Evolutionary conservation across 92 coral and sea anemone genomes (phyloP).

Genomic region (Virgularia gustaviana): DNA sequence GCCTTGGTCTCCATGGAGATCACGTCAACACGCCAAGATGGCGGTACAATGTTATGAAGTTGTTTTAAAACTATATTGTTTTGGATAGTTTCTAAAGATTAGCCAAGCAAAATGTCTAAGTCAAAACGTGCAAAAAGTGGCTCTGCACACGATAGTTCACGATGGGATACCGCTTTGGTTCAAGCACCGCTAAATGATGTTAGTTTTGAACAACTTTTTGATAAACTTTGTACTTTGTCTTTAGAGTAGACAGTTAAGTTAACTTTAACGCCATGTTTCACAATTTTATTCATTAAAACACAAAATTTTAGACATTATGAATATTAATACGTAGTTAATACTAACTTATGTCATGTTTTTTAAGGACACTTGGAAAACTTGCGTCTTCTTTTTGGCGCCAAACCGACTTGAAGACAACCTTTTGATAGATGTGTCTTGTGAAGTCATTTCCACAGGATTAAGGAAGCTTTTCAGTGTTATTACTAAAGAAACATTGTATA

Average conservation of each 20-base stretch:
- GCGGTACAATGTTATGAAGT: too few species aligned
- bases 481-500: conserved; percentile 74
- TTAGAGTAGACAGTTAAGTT: too few species aligned
- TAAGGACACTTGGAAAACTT: conserved; percentile 87
- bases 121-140: conserved; percentile 97
- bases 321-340: not conserved
- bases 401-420: conserved; percentile 71
- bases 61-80: not conserved
- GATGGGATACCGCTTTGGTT: conserved; percentile 83
- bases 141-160: conserved; percentile 79
- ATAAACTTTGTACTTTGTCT: too few species aligned
- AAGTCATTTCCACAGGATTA: conserved; percentile 78
- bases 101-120: conserved; percentile 67
- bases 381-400: conserved; percentile 75
- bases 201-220: too few species aligned
- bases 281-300: too few species aligned
- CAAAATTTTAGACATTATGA: too few species aligned
- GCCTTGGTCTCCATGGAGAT: conserved; percentile 89
- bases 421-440: conserved; percentile 74
- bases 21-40: conserved; percentile 91
- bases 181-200: conserved; percentile 94
- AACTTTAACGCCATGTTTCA: too few species aligned
- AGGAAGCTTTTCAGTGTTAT: conserved; percentile 89
- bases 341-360: not conserved
- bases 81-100: not conserved